Base-by-base conservation (phyloP, 2,797 vertebrate species). In the Crax fasciolata region DNA sequence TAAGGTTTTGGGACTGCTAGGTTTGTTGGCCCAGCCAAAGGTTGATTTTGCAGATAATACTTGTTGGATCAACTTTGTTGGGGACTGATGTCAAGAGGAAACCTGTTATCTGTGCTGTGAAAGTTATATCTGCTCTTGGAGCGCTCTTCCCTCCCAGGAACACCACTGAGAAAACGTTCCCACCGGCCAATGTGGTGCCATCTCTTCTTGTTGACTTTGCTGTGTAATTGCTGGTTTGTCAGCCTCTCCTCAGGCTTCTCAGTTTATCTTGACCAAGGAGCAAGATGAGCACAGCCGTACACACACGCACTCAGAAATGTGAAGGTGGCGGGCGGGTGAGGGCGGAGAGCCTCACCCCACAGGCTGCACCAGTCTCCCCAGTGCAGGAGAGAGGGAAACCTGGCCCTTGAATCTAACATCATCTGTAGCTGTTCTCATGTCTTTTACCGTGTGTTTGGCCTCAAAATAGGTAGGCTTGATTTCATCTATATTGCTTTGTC, bases 131-230 rank as follows among this genome's bases (percentile, higher is more conserved):
- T 93, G 72, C n/a, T 90, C 32, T 84, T 70, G 67, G 57, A 95
- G 84, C 63, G 67, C 52, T 65, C 38, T 66, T 43, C 49, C 39
- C 84, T 84, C 76, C 73, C 91, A 78, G 74, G 55, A 81, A 52
- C 24, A 9, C 51, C 16, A 27, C 39, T 55, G 89, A 93, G 82
- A 87, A 97, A 97, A 97, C 4, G 71, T 71, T 91, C 57, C 59
- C 43, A 73, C 67, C 0, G 8, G 86, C 72, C 94, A 88, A 8
- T 17, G 0, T 81, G 96, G 96, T 97, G 94, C 96, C 94, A 72
- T 83, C 66, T 90, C 94, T 90, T 67, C 66, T 88, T 97, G 91
- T 97, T 97, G 96, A 96, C 96, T 96, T 95, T 93, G 48, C 62
- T 79, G 61, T 43, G 21, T 96, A 94, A 96, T 85, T 95, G 88